phyloP scores from a whole-genome alignment of 1,140 invertebrate genomes.

The Arctopsyche grandis region DNA sequence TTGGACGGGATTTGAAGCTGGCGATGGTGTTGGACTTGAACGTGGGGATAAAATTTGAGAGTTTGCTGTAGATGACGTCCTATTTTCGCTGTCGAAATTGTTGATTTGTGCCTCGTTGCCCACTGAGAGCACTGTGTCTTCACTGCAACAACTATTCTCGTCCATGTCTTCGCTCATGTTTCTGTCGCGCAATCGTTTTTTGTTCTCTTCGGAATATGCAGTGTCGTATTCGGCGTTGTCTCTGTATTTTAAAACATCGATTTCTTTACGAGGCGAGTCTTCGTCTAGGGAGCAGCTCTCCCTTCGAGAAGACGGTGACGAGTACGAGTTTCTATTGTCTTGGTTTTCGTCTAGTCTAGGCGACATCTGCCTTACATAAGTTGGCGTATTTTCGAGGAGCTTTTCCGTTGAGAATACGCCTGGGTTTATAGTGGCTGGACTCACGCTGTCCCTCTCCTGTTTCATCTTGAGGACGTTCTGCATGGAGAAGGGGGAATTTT shows the following conservation, averaged over 20 bases:
- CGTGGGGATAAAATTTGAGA: constrained; percentile 51
- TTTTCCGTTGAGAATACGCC: constrained; percentile 66
- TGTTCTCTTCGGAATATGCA: constrained; percentile 58
- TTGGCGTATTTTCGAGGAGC: constrained; percentile 63
- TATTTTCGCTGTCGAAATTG: constrained; percentile 52
- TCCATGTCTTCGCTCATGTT: constrained; percentile 61
- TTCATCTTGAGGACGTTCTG: constrained; percentile 63
- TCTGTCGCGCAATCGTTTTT: constrained; percentile 52
- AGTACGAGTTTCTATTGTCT: constrained; percentile 37
- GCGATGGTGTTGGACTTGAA: constrained; percentile 52
- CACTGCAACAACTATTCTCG: constrained; percentile 70
- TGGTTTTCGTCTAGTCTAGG: constrained; percentile 39
- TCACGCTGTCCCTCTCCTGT: constrained; percentile 63
- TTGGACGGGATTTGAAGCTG: constrained; percentile 50
- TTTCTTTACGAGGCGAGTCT: constrained; percentile 17
- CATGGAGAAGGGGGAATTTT: constrained; percentile 63
- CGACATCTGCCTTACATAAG: constrained; percentile 58
- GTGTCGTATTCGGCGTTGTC: constrained; percentile 3
- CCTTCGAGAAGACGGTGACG: constrained; percentile 2
- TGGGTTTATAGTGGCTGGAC: constrained; percentile 57
- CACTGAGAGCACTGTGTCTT: constrained; percentile 74
- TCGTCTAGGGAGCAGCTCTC: constrained; percentile 35
- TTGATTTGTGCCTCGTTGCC: constrained; percentile 69
- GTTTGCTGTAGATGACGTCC: constrained; percentile 52
- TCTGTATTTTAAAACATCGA: constrained; percentile 10